Evolutionary conservation across 2,113 vertebrate genomes (phyloP), one percentile per base, ranked within the genome.

Genomic region (Nothoprocta perdicaria): DNA sequence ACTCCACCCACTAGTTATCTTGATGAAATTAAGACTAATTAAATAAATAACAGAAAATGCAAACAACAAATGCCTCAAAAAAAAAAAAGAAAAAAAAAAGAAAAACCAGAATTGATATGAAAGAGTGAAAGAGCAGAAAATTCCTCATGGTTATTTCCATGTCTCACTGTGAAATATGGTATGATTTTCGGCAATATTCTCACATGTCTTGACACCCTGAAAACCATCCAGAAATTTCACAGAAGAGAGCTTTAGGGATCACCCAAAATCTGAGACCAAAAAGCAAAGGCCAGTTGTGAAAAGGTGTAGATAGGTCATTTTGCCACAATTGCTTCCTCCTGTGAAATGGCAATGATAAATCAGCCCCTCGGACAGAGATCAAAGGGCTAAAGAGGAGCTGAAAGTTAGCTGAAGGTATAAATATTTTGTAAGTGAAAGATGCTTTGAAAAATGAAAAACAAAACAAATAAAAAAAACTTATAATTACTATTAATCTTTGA

Each of bases 401-500:
- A 60, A 87, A 82, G 33, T 62, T 22, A 89, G 38, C 27, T 21
- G 16, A 21, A 50, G 12, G 31, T 38, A 79, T 55, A 89, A 89
- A 77, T 73, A 77, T 31, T 82, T 77, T 89, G 21, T 38, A 60
- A 38, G 71, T 76, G 4, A 76, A 86, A 95, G 74, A 58, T 57
- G 46, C 18, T 57, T 90, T 89, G 61, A 85, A 78, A 92, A 83
- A 35, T 9, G 58, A 63, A 80, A 84, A 75, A 14, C 22, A 23
- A 48, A 46, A 46, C 19, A 48, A 48, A 10, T 21, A 22, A 19
- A 48, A 7, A 7, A 46, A 41, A 53, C 45, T 40, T 82, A 9
- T 85, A 75, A 23, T 76, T 79, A 24, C 27, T 88, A 55, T 78
- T 95, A 62, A 94, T 71, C 35, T 85, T 53, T 96, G 77, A 95